These are phyloP conservation scores for Anguilla pacifica DNA, from an alignment of 2,797 vertebrate genomes.

Conservation along the genomic window DNA sequence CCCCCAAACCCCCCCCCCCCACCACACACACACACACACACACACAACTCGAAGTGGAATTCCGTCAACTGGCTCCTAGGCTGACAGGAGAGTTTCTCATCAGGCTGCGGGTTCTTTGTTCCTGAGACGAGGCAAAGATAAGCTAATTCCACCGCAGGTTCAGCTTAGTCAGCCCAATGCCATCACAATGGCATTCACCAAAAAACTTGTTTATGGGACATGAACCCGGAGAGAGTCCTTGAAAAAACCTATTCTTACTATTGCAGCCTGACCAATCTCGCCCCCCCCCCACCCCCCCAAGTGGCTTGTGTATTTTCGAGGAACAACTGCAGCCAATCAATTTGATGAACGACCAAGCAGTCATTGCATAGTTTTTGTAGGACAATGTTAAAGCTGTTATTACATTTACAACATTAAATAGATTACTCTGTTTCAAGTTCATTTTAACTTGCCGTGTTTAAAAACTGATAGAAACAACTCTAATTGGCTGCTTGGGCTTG, in stretches of 20 bases:
- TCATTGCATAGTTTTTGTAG: too few species aligned
- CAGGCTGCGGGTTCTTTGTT: background rate
- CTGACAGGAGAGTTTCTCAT: background rate
- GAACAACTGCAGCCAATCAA: too few species aligned
- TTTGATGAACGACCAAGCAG: too few species aligned
- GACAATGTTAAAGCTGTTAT: too few species aligned
- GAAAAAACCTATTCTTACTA: background rate
- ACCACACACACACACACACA: conserved; percentile 62
- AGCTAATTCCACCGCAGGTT: background rate
- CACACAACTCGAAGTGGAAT: background rate
- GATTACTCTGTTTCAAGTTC: too few species aligned
- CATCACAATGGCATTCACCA: background rate
- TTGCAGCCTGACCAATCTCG: background rate
- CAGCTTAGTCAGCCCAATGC: background rate
- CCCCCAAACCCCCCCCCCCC: conserved; percentile 66
- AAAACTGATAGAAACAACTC: too few species aligned
- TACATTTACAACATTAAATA: too few species aligned
- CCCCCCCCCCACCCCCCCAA: too few species aligned
- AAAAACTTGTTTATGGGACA: background rate
- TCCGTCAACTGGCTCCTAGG: background rate
- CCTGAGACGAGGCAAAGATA: background rate
- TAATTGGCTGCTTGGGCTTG: too few species aligned
- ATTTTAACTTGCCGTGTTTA: too few species aligned
- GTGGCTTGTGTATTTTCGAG: too few species aligned
- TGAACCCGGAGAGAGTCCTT: background rate